phyloP scores from a whole-genome alignment of 2,797 vertebrate genomes.

The Eptatretus atami region DNA sequence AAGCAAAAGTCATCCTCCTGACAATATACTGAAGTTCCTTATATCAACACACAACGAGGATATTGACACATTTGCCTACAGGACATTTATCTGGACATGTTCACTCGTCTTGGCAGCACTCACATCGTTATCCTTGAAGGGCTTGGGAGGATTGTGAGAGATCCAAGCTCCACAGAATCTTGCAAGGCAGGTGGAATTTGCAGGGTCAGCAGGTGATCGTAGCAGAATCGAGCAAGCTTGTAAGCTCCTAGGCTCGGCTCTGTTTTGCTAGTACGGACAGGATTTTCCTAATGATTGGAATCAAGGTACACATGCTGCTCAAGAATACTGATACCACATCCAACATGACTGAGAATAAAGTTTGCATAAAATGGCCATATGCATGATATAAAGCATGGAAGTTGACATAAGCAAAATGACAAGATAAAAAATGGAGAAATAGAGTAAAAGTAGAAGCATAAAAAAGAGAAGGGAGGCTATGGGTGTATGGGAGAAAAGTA shows the following conservation, averaged over 20 bases:
- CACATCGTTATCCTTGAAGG: slow-evolving; percentile 79
- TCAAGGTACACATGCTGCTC: not conserved
- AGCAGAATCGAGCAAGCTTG: slow-evolving; percentile 56
- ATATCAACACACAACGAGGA: too few relatives aligned
- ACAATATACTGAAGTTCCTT: too few relatives aligned
- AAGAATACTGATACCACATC: too few relatives aligned
- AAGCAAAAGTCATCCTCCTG: too few relatives aligned
- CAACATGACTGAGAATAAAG: too few relatives aligned
- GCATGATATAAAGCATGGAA: slow-evolving; percentile 10
- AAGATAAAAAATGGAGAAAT: slow-evolving; percentile 10
- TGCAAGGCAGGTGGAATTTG: slow-evolving; percentile 45
- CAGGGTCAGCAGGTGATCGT: slow-evolving; percentile 57
- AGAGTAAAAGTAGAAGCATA: too few relatives aligned
- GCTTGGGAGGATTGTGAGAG: slow-evolving; percentile 62
- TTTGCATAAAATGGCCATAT: too few relatives aligned
- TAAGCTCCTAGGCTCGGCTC: slow-evolving; percentile 59
- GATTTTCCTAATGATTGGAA: slow-evolving; percentile 27
- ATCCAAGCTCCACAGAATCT: slow-evolving; percentile 53
- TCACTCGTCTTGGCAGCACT: slow-evolving; percentile 9
- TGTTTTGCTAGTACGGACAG: slow-evolving; percentile 69
- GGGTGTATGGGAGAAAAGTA: too few relatives aligned
- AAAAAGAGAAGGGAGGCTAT: too few relatives aligned
- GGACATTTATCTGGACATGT: too few relatives aligned
- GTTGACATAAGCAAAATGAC: too few relatives aligned
- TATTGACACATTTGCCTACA: too few relatives aligned